phyloP scores from a whole-genome alignment of 2,113 vertebrate genomes.

The Sinocyclocheilus maitianheensis region DNA sequence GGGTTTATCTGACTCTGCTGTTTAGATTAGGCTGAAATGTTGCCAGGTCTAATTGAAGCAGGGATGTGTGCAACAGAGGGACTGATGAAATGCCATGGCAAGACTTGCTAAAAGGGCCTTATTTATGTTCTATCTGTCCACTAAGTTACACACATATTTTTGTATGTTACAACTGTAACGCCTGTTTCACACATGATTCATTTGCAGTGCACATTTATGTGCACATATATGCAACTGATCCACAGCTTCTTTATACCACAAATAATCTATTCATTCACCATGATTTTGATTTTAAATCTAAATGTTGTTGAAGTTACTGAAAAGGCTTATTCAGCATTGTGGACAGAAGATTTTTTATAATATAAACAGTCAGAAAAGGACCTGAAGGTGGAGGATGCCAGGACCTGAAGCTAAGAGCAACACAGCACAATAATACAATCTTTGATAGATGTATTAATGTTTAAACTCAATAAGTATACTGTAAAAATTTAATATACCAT shows the following conservation, averaged over 20 bases:
- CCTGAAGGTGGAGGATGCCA: too few relatives aligned
- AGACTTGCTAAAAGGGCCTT: conserved; percentile 26
- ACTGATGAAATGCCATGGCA: conserved; percentile 46
- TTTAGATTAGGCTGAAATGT: conserved; percentile 70
- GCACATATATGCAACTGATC: too few relatives aligned
- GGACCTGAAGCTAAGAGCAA: too few relatives aligned
- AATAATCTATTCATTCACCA: neutral
- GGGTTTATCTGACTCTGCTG: conserved; percentile 56
- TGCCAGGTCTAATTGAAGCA: conserved; percentile 59
- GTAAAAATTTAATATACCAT: neutral
- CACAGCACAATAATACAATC: too few relatives aligned
- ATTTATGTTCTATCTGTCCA: neutral
- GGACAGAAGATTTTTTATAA: neutral
- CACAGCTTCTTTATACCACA: neutral
- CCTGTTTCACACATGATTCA: neutral
- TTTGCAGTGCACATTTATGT: too few relatives aligned
- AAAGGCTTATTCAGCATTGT: neutral
- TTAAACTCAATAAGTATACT: neutral
- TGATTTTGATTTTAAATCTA: neutral
- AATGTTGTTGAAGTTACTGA: neutral
- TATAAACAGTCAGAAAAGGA: neutral
- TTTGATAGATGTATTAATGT: too few relatives aligned
- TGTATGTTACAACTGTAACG: neutral
- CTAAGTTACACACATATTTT: neutral
- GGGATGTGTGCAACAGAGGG: conserved; percentile 40